Base-by-base conservation (phyloP, 1,140 invertebrate genomes). In the Hetaerina americana region DNA sequence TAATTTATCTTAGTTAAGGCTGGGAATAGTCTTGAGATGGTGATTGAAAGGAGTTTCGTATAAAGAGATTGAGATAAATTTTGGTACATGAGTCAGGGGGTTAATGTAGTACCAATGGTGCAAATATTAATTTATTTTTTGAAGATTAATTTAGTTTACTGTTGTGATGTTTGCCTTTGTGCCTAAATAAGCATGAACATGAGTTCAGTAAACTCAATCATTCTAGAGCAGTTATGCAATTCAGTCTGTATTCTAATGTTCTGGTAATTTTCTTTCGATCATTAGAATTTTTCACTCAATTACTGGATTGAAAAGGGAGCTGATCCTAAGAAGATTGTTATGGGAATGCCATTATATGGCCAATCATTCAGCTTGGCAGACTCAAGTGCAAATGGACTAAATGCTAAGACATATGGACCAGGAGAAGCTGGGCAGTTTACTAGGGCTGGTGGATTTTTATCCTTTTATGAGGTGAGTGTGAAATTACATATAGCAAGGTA, bases 281-380 rank as follows among this genome's bases (percentile, higher is more conserved):
- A 82, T 69, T 76, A 90, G 88, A 93, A 95, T 79, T 93, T 86
- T 76, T 90, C 90, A 0, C 88, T 94, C 8, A 83, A 89, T 76
- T 93, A 93, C 78, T 94, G 92, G 92, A 85, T 93, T 2, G 79
- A 85, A 26, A 84, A 90, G 77, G 93, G 92, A 26, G 90, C 91
- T 0, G 84, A 89, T n/a, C 80, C 83, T 24, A 82, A 84, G 28
- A 94, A 94, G 78, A 78, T 95, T 0, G 83, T 94, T 0, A 84
- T 95, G 84, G 93, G 93, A 68, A 87, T 95, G 81, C 92, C 92
- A 0, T 84, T 91, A 75, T 95, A 95, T 77, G 93, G 93, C 0
- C 90, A 93, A 77, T 90, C 90, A 3, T 95, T 93, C 79, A 89
- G 88, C 0, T 81, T 95, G 66, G 86, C 87, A 0, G 86, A 89